Conservation (phyloP, 2,797 vertebrate species). For the Catamblyrhynchus diadema region DNA sequence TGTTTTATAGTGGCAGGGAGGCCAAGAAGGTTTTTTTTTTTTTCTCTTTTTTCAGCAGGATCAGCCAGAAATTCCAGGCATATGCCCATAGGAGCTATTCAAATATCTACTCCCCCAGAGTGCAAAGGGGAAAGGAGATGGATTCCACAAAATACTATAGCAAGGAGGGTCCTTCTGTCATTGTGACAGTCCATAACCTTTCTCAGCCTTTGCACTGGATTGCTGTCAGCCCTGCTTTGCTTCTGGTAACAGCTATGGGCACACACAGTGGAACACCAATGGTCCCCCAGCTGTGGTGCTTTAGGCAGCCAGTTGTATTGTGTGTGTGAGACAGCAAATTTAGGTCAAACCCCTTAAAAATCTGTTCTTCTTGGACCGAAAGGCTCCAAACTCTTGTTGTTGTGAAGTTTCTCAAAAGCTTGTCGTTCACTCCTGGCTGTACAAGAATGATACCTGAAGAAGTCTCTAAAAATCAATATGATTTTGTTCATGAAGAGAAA, state of each 20-base stretch:
- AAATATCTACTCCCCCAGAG: not conserved
- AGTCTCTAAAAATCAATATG: rapidly evolving
- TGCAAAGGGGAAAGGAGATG: not conserved
- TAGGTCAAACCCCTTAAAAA: not conserved
- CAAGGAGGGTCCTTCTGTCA: not conserved
- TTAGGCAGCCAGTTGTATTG: not conserved
- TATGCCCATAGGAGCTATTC: not conserved
- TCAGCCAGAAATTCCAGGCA: not conserved
- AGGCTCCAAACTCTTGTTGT: not conserved
- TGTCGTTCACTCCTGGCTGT: not conserved
- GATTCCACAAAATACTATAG: not conserved
- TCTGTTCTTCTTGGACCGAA: not conserved
- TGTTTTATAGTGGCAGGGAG: not conserved
- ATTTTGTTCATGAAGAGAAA: not conserved
- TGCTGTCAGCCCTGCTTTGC: not conserved
- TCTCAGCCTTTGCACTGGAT: not conserved
- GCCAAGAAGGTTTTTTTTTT: not conserved
- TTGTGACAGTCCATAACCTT: not conserved
- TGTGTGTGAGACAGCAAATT: not conserved
- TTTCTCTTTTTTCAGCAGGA: not conserved
- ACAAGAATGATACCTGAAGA: not conserved
- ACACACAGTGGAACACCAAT: not conserved
- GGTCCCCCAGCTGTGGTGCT: not conserved
- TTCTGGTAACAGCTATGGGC: not conserved
- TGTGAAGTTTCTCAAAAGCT: not conserved